Percentiles rank a stretch among this genome's conserved stretches.
Conservation (phyloP, 2,113 vertebrate species). For the Sterrhoptilus dennistouni region DNA sequence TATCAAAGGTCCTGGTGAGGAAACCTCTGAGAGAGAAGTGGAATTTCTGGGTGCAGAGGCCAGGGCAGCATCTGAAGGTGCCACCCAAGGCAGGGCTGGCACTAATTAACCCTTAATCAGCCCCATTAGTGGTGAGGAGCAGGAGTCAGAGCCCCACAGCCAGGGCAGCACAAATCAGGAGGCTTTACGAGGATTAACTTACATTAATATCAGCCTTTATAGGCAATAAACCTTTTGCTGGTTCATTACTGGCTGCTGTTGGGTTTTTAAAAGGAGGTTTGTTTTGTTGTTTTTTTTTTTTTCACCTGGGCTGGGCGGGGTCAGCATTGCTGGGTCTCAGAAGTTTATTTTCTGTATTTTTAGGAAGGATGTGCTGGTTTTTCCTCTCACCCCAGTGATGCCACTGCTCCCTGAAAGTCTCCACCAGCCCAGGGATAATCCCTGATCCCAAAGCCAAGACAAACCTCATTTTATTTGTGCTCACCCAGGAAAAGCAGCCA, state of each 20-base stretch:
- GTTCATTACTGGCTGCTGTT: not conserved
- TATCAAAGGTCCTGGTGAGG: fast-evolving
- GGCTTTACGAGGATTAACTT: not conserved
- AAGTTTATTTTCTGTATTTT: fast-evolving
- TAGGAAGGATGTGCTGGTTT: not conserved
- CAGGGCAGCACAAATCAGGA: not conserved
- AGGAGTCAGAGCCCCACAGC: not conserved
- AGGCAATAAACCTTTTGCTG: conserved; percentile 28
- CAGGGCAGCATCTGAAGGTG: not conserved
- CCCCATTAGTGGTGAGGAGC: not conserved
- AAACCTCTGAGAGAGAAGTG: fast-evolving
- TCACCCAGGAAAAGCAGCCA: conserved; percentile 62
- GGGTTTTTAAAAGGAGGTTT: not conserved
- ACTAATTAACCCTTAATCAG: not conserved
- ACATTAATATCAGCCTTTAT: not conserved
- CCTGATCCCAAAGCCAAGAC: not conserved
- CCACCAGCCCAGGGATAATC: not conserved
- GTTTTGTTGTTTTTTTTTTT: not conserved
- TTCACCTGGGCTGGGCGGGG: too few relatives aligned
- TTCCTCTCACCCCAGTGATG: not conserved
- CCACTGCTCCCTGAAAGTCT: not conserved
- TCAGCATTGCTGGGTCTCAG: not conserved
- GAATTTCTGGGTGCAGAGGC: fast-evolving
- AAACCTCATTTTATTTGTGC: conserved; percentile 72
- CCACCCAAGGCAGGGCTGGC: not conserved